Base-by-base conservation (phyloP, 2,113 vertebrate genomes). In the Clupea harengus region DNA sequence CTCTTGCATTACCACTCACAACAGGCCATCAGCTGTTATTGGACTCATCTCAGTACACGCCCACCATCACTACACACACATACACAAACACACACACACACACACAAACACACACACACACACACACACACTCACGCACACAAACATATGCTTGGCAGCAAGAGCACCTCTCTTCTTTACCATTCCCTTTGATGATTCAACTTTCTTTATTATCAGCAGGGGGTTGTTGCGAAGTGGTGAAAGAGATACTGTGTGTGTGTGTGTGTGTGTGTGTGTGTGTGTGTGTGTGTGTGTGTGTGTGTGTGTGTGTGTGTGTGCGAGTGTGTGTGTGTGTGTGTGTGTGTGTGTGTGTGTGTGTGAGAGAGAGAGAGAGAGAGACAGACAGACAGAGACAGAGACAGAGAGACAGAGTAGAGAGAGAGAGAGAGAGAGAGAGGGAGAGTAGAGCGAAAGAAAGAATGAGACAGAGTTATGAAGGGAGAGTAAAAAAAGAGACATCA, bases 401-500 rank as follows among this genome's bases (percentile, higher is more conserved):
- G n/a, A n/a, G n/a, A n/a, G n/a, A n/a, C n/a, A n/a, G n/a, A n/a
- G n/a, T n/a, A 18, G 54, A 57, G 20, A 57, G 54, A 57, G 15
- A 57, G 54, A 57, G 54, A 57, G 54, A 57, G 54, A 57, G 54
- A 57, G 20, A 3, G 54, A 57, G 54, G 15, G 54, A 22, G 54
- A n/a, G 54, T 0, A 60, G 54, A 60, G 54, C 17, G 54, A 60
- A 60, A 60, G 54, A 60, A n/a, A 60, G 54, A 60, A n/a, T 20
- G 54, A 60, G 54, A 1, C 39, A 39, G 54, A 60, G 11, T 3
- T 72, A 32, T 72, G 64, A 72, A 32, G 64, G n/a, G 8, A 32
- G 25, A 10, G 9, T 32, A 45, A 85, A 81, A 78, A 82, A 87
- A 87, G 85, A 72, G 87, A 84, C 86, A 85, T 88, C 88, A 88